Evolutionary conservation across 2,797 vertebrate species (phyloP).

Genomic region (Microhierax caerulescens): DNA sequence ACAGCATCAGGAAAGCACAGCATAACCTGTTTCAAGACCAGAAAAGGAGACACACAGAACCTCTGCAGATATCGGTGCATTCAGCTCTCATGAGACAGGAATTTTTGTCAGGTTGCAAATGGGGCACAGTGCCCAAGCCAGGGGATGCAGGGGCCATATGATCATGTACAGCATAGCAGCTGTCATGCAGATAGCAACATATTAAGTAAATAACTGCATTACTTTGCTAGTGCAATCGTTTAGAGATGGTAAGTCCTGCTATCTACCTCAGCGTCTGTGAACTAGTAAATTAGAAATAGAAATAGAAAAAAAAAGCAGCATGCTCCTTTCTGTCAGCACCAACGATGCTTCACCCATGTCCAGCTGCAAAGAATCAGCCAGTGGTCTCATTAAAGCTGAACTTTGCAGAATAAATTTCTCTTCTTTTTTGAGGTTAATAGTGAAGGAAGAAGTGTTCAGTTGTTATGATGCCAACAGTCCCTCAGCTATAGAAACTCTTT

Average conservation of each 20-base stretch:
- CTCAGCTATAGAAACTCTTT: neutral
- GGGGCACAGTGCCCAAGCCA: neutral
- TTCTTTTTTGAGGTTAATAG: neutral
- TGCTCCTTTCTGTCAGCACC: neutral
- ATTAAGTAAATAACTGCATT: neutral
- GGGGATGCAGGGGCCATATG: neutral
- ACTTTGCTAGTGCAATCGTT: neutral
- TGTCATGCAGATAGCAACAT: neutral
- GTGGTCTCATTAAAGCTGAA: neutral
- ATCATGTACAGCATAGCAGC: neutral
- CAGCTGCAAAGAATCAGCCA: conserved; percentile 17
- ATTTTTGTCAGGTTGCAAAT: neutral
- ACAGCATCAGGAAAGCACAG: neutral
- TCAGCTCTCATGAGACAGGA: neutral
- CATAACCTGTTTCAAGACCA: neutral
- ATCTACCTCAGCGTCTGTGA: neutral
- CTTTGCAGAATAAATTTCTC: neutral
- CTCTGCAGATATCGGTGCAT: neutral
- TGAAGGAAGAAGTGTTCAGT: neutral
- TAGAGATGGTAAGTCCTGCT: neutral
- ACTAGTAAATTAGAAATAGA: neutral
- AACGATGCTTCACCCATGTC: neutral
- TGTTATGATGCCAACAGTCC: neutral
- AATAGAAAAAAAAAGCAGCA: neutral
- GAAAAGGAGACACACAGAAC: neutral